Evolutionary conservation across 2,113 vertebrate genomes (phyloP).

Genomic region (Python bivittatus): DNA sequence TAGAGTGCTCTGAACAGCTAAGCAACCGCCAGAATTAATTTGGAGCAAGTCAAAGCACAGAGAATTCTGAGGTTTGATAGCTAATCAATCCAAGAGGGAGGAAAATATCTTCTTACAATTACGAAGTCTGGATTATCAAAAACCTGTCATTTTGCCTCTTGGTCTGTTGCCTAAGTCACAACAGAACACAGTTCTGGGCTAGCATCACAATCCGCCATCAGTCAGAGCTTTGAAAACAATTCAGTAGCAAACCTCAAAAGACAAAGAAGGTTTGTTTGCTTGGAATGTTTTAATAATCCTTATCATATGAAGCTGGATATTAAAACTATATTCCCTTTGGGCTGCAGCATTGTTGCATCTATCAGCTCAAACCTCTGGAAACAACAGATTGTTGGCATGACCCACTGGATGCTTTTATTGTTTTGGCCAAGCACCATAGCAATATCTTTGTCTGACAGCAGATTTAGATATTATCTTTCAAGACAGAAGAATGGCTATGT

Average conservation of each 20-base stretch:
- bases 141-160: conserved; percentile 15
- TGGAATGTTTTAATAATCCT: conserved; percentile 54
- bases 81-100: neutral
- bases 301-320: conserved; percentile 62
- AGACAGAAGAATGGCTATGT: neutral
- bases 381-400: conserved; percentile 47
- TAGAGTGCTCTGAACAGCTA: neutral
- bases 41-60: neutral
- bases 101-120: conserved; percentile 10
- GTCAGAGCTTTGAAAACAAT: conserved; percentile 48
- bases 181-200: conserved; percentile 10
- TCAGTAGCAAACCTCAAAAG: conserved; percentile 47
- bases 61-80: neutral
- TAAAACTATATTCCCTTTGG: conserved; percentile 36
- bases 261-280: conserved; percentile 7
- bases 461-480: conserved; percentile 32
- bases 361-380: conserved; percentile 43
- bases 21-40: neutral
- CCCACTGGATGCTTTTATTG: conserved; percentile 57
- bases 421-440: conserved; percentile 46
- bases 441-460: conserved; percentile 37
- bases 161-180: neutral
- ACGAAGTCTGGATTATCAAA: conserved; percentile 2
- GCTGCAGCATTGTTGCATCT: conserved; percentile 33
- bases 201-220: conserved; percentile 37